Evolutionary conservation across 2,888 invertebrate genomes (phyloP), one percentile per base, ranked within the genome.

Genomic region (Chymomyza amoena): DNA sequence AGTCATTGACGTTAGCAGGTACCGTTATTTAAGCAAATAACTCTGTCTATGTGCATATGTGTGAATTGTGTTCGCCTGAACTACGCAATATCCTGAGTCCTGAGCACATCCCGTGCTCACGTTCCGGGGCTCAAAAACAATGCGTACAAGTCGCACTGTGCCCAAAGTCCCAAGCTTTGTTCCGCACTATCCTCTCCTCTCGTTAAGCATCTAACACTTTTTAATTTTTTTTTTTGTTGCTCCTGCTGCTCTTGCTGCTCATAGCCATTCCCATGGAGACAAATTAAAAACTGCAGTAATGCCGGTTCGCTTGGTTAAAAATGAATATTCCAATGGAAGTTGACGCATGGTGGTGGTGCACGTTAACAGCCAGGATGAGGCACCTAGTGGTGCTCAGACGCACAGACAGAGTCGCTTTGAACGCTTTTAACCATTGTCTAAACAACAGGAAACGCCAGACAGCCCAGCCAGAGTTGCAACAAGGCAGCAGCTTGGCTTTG

Each of bases 81-180:
- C 75, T 80, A 77, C 78, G 77, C 79, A 77, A 78, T 78, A 78
- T 78, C 78, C 79, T 78, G 15, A 36, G 32, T 78, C 79, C 79
- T 79, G 15, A 36, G 32, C 39, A 36, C 25, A 61, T 61, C 18
- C 61, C n/a, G 61, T 36, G 18, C 18, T 3, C n/a, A 4, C 20
- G 59, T 32, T 59, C 62, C 73, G 66, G 50, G 61, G 25, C 69
- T 59, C 64, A 45, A 1, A 45, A 78, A 78, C 78, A 78, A 78
- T 79, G 78, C 77, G 78, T 78, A 74, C 77, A 76, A 54, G 39
- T 45, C 39, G 39, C 39, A 45, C 6, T 45, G 39, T 15, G 39
- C 13, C 39, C 39, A 45, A 45, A 45, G 13, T 45, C 7, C 13
- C 13, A 45, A 45, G 39, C 32, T 32, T 9, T 7, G 6, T 32